phyloP scores from a whole-genome alignment of 2,113 vertebrate genomes.

The Castor canadensis region DNA sequence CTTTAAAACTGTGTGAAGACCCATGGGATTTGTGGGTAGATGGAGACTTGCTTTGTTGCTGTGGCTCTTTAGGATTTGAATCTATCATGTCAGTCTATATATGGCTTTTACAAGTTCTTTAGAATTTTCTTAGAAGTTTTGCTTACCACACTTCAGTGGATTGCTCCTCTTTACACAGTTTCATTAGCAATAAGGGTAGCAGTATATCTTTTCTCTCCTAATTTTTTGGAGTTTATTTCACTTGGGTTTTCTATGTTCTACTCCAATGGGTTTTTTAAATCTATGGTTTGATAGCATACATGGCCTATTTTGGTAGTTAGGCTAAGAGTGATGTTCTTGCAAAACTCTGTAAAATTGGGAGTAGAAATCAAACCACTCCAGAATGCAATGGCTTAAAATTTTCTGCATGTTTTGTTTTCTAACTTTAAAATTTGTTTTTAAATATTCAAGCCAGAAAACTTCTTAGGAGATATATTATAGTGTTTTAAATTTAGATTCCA shows the following conservation, averaged over 20 bases:
- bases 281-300: neutral
- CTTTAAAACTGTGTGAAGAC: neutral
- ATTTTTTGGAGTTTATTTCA: neutral
- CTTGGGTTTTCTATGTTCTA: neutral
- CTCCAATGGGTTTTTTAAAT: neutral
- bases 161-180: neutral
- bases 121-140: neutral
- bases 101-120: neutral
- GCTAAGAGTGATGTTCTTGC: neutral
- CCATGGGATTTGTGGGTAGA: too few species aligned
- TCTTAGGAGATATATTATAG: constrained; percentile 51
- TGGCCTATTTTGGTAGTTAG: neutral
- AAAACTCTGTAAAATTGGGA: neutral
- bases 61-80: neutral
- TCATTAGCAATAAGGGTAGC: neutral
- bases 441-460: constrained; percentile 41
- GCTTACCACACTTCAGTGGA: neutral
- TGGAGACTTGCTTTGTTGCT: neutral
- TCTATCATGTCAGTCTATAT: neutral
- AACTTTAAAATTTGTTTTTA: constrained; percentile 38
- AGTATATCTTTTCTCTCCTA: neutral
- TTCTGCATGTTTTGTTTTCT: constrained; percentile 1
- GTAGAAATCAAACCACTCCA: neutral
- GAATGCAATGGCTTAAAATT: neutral
- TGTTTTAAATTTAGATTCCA: constrained; percentile 55